These are phyloP conservation scores for Xiphophorus hellerii DNA, from an alignment of 2,113 vertebrate genomes.

Conservation along the genomic window DNA sequence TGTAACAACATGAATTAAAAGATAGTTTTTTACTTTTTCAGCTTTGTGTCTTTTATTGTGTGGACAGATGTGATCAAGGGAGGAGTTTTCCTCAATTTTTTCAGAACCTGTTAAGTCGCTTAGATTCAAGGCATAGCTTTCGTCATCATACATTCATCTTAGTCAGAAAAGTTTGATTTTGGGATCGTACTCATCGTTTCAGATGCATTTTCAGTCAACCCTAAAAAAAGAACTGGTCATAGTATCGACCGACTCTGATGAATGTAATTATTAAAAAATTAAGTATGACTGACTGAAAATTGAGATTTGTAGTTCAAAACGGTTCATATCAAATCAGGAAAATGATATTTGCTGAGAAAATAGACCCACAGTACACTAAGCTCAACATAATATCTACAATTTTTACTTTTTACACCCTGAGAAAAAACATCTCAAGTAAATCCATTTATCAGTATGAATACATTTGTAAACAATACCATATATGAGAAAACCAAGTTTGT, in stretches of 20 bases:
- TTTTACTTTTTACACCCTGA: conserved; percentile 5
- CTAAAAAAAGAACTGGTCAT: too few relatives aligned
- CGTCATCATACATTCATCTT: not conserved
- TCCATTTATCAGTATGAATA: not conserved
- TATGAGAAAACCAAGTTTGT: too few relatives aligned
- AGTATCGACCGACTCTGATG: too few relatives aligned
- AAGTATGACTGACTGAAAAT: not conserved
- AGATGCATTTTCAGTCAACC: too few relatives aligned
- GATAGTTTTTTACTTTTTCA: conserved; percentile 97
- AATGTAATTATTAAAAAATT: not conserved
- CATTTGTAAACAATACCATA: not conserved
- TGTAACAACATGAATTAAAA: conserved; percentile 96
- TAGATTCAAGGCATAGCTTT: not conserved
- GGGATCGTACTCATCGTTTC: not conserved
- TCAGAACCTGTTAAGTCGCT: too few relatives aligned
- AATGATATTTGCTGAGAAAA: not conserved
- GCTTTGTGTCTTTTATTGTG: conserved; percentile 73
- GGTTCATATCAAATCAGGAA: not conserved
- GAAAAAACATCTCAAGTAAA: not conserved
- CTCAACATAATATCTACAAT: not conserved
- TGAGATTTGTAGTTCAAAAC: not conserved
- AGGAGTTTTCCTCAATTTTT: too few relatives aligned
- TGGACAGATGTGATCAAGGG: not conserved
- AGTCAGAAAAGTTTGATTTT: not conserved
- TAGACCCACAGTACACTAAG: not conserved